Percentiles rank a stretch among this genome's conserved stretches.
Evolutionary conservation across 2,113 vertebrate species (phyloP).

Genomic region (Monopterus albus): DNA sequence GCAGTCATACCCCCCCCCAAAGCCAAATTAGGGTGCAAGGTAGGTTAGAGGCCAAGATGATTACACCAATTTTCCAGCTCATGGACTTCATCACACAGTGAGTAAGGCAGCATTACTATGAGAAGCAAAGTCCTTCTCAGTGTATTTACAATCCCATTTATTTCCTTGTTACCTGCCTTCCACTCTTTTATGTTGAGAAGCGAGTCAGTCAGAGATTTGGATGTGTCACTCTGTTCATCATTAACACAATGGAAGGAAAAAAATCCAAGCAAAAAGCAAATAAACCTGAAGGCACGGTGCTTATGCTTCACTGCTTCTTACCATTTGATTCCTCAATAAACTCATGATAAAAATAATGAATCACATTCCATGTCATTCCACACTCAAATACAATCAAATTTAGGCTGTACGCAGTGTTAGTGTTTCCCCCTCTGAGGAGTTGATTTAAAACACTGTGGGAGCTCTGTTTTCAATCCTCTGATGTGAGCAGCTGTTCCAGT

Average conservation of each 20-base stretch:
- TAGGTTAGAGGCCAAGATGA: constrained; percentile 71
- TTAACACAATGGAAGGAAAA: constrained; percentile 48
- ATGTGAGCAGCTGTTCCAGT: constrained; percentile 60
- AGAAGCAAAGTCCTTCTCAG: constrained; percentile 13
- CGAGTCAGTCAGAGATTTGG: constrained; percentile 47
- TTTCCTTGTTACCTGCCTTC: constrained; percentile 25
- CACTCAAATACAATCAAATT: constrained; percentile 50
- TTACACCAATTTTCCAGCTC: constrained; percentile 76
- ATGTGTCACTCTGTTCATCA: constrained; percentile 63
- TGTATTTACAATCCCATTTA: neutral
- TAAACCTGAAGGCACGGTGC: constrained; percentile 53
- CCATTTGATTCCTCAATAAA: constrained; percentile 61
- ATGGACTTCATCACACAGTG: constrained; percentile 67
- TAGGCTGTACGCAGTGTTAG: constrained; percentile 8
- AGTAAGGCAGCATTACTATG: constrained; percentile 31
- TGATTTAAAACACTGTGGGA: constrained; percentile 50
- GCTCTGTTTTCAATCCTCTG: constrained; percentile 62
- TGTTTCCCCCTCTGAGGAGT: constrained; percentile 39
- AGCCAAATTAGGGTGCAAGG: constrained; percentile 57
- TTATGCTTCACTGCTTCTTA: constrained; percentile 37
- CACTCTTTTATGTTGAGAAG: constrained; percentile 17
- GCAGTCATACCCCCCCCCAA: constrained; percentile 43
- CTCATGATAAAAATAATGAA: constrained; percentile 58
- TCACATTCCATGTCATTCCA: constrained; percentile 51
- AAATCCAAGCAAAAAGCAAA: constrained; percentile 60